Percentiles rank a stretch among this genome's conserved stretches.
Conservation (phyloP, 1,140 invertebrate species). For the Thaumetopoea pityocampa region DNA sequence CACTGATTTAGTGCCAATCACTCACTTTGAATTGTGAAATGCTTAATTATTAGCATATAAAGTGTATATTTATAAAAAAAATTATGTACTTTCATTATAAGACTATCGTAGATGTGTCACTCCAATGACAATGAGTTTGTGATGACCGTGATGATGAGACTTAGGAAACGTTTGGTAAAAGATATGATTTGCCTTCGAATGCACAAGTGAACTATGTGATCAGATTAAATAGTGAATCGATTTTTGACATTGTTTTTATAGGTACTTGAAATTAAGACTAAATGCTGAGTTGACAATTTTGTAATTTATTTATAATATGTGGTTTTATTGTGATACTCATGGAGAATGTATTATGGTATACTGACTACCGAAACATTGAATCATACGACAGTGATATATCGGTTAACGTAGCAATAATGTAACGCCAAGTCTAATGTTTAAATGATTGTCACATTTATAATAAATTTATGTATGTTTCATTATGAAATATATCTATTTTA, state of each 20-base stretch:
- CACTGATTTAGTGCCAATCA: slow-evolving; percentile 29
- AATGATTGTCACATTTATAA: slow-evolving; percentile 58
- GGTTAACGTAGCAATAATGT: slow-evolving; percentile 38
- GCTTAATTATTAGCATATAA: slow-evolving; percentile 46
- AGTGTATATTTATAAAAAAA: slow-evolving; percentile 43
- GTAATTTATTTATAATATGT: slow-evolving; percentile 74
- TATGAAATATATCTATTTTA: slow-evolving; percentile 69
- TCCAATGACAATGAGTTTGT: slow-evolving; percentile 58
- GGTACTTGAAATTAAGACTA: slow-evolving; percentile 46
- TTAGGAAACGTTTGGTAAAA: slow-evolving; percentile 48
- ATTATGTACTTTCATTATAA: slow-evolving; percentile 60
- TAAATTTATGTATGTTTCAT: slow-evolving; percentile 66
- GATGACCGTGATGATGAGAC: slow-evolving; percentile 54
- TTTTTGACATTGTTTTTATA: slow-evolving; percentile 70
- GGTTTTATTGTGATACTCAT: slow-evolving; percentile 68
- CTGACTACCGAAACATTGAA: slow-evolving; percentile 41
- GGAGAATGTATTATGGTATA: slow-evolving; percentile 46
- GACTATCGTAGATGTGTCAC: slow-evolving; percentile 50
- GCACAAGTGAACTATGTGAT: slow-evolving; percentile 69
- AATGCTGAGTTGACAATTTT: slow-evolving; percentile 68
- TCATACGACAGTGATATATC: slow-evolving; percentile 36
- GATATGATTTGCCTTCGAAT: slow-evolving; percentile 58
- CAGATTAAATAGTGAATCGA: slow-evolving; percentile 62
- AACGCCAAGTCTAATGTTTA: slow-evolving; percentile 59
- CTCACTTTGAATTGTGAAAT: slow-evolving; percentile 28